phyloP scores from a whole-genome alignment of 2,113 vertebrate species.

The Lota lota region DNA sequence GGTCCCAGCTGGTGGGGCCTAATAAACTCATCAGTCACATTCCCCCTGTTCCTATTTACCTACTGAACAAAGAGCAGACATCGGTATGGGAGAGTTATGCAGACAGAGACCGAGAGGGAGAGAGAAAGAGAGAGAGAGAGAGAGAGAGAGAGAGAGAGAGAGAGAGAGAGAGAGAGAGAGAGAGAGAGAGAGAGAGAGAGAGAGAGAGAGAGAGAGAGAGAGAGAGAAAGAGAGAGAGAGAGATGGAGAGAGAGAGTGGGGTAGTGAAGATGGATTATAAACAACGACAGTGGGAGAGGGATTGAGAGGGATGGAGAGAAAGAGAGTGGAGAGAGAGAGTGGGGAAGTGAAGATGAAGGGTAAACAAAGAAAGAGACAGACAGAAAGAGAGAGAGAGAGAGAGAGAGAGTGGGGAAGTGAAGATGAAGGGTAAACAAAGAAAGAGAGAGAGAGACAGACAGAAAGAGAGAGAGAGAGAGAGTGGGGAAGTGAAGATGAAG shows the following conservation, averaged over 20 bases:
- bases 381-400: neutral
- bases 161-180: neutral
- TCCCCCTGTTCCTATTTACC: conserved; percentile 50
- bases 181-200: neutral
- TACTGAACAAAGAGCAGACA: conserved; percentile 42
- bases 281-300: neutral
- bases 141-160: neutral
- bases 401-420: too few species aligned
- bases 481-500: too few species aligned
- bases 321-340: too few species aligned
- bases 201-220: neutral
- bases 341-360: too few species aligned
- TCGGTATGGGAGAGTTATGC: neutral
- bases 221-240: neutral
- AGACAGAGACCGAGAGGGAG: conserved; percentile 5
- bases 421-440: neutral
- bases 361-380: neutral
- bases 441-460: neutral
- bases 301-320: too few species aligned
- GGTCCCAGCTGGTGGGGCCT: conserved; percentile 73
- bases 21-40: conserved; percentile 74
- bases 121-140: conserved; percentile 14
- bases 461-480: too few species aligned
- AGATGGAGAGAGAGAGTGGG: neutral
- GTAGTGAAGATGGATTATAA: neutral